Percentiles rank a stretch among this genome's conserved stretches.
Conservation (phyloP, 2,888 invertebrate species). For the Parapristionchus giblindavisi region DNA sequence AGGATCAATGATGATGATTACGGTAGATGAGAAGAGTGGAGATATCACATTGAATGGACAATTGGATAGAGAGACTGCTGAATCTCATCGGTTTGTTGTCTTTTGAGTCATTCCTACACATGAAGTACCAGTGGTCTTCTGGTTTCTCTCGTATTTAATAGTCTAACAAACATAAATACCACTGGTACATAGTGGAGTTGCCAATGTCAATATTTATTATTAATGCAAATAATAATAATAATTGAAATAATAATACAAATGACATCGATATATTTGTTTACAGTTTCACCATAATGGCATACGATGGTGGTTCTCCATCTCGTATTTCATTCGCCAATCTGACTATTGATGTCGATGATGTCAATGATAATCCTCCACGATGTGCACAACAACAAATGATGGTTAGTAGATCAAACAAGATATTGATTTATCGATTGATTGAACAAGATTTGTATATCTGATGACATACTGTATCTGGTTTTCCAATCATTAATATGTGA, state of each 20-base stretch:
- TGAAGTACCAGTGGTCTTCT: no score
- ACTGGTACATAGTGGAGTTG: not conserved
- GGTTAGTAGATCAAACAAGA: slow-evolving; percentile 13
- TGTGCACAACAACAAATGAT: slow-evolving; percentile 52
- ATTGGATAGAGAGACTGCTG: slow-evolving; percentile 86
- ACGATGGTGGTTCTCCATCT: slow-evolving; percentile 58
- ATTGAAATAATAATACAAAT: not conserved
- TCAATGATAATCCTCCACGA: slow-evolving; percentile 72
- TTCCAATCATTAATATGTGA: not conserved
- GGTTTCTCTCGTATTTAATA: not conserved
- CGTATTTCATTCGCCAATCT: slow-evolving; percentile 53
- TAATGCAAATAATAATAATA: not conserved
- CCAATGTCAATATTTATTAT: not conserved
- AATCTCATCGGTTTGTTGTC: slow-evolving; percentile 81
- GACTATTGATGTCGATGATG: slow-evolving; percentile 64
- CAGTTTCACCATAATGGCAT: slow-evolving; percentile 54
- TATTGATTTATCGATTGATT: not conserved
- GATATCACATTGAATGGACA: slow-evolving; percentile 81
- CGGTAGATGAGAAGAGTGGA: slow-evolving; percentile 48
- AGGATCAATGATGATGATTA: slow-evolving; percentile 29
- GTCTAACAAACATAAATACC: not conserved
- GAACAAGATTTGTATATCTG: not conserved
- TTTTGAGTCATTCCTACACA: no score
- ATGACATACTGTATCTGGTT: not conserved
- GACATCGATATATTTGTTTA: not conserved